Base-by-base conservation (phyloP, 1,140 invertebrate genomes). In the Zaprionus davidi region DNA sequence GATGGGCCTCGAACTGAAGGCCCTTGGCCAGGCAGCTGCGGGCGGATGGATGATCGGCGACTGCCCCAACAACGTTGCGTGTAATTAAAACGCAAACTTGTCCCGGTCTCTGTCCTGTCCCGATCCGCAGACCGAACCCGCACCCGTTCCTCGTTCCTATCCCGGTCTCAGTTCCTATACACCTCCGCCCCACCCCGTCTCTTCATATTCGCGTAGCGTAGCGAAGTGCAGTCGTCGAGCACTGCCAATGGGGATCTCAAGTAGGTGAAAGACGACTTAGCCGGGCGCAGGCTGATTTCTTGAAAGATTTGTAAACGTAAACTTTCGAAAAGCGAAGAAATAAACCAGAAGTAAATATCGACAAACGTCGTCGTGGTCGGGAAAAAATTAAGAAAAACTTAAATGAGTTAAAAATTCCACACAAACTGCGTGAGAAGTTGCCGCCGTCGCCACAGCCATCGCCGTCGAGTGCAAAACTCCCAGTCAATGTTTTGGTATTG, bases 31-130 rank as follows among this genome's bases (percentile, higher is more conserved):
- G 28, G 28, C 53, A 41, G 58, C 58, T 17, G 53, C 59, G 51
- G 67, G 67, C 67, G 67, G 67, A 75, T 70, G 67, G 67, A 75
- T 74, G 71, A 74, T 64, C 73, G 60, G 60, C 59, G 72, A 71
- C 68, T 76, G 73, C 68, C 55, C 73, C 73, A 69, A 74, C 70
- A 69, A 71, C 71, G 77, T 90, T 88, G 85, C 85, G 85, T 90
- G 85, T 90, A 90, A 90, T 90, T 90, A 90, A 90, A 90, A 90
- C 76, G 72, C 85, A 90, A 90, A 80, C 85, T 90, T 84, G 70
- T 76, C 58, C 56, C 51, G 49, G 28, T 60, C 36, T 44, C 36
- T 9, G 41, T 51, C 11, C 31, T 11, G 31, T 34, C 9, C 31
- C 31, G 9, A 34, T 34, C 31, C 9, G 26, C 26, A 28, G 26